Evolutionary conservation across 2,888 invertebrate species (phyloP), one percentile per base, ranked within the genome.

Genomic region (Phaedon cochleariae): DNA sequence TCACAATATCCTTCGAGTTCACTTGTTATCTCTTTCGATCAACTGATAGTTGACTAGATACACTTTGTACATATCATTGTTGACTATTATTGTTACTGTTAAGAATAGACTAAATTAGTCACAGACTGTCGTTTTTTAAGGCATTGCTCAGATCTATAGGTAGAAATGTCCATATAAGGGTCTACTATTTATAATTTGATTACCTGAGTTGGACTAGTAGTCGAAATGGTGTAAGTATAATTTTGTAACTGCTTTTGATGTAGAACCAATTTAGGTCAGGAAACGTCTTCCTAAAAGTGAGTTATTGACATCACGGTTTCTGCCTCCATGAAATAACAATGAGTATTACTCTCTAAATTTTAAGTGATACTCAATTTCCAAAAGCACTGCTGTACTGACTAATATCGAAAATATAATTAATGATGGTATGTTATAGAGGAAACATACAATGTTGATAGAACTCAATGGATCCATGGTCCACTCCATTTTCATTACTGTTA

Each of bases 21-120:
- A 59, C 48, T 31, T 57, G 51, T 21, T 18, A 21, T 49, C 37
- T 37, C 51, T 34, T 52, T 49, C 49, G 41, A 31, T 58, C 45
- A 34, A 48, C 45, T 59, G 29, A 31, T 49, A 58, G 62, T 37
- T 62, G 57, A 59, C 49, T 64, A 72, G 67, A 69, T n/a, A 73
- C 78, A 80, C 79, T 79, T 72, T 81, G 79, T 81, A 80, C 79
- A 82, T 82, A 83, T 82, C 80, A 81, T 80, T 82, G 82, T 83
- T 82, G 81, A 82, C 81, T 82, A 81, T 82, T 82, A 80, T 74
- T 76, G 74, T 79, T 81, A 81, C 79, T 76, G 77, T 78, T 78
- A 74, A 70, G 66, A 71, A 69, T 79, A 79, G 77, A 76, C 75
- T 78, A 77, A 75, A 77, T 74, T 77, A 77, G 76, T 75, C 77